phyloP scores from a whole-genome alignment of 2,113 vertebrate species.

The Taxidea taxus region DNA sequence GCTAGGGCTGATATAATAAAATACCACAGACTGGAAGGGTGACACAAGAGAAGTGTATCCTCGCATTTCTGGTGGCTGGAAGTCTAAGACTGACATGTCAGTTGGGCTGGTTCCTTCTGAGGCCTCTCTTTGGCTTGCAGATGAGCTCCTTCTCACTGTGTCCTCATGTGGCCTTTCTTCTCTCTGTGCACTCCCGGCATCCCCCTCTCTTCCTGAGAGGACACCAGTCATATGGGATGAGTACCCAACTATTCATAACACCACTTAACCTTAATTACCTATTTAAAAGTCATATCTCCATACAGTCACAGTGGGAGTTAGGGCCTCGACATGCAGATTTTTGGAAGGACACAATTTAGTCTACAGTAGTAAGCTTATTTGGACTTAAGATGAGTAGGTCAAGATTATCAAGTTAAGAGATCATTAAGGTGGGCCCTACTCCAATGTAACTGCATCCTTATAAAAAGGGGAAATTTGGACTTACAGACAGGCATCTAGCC shows the following conservation, averaged over 20 bases:
- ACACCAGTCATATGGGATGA: neutral
- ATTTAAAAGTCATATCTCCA: neutral
- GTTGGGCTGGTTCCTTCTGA: neutral
- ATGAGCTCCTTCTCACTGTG: rapidly evolving
- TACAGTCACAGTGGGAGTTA: neutral
- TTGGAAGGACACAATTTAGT: neutral
- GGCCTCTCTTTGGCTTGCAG: neutral
- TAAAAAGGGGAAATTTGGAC: neutral
- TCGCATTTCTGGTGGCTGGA: neutral
- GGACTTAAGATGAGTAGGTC: neutral
- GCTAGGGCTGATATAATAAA: neutral
- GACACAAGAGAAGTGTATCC: neutral
- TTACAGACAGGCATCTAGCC: rapidly evolving
- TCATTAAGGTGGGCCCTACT: neutral
- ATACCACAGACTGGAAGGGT: no score
- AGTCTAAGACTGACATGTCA: neutral
- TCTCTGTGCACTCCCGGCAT: rapidly evolving
- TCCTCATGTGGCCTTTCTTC: neutral
- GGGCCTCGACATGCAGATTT: neutral
- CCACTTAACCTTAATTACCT: neutral
- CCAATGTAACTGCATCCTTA: neutral
- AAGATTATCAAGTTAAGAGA: neutral
- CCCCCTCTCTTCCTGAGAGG: neutral
- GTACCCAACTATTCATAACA: neutral
- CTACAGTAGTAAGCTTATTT: neutral